These are phyloP conservation scores for Pterois miles DNA, from an alignment of 2,797 vertebrate species.

Conservation along the genomic window DNA sequence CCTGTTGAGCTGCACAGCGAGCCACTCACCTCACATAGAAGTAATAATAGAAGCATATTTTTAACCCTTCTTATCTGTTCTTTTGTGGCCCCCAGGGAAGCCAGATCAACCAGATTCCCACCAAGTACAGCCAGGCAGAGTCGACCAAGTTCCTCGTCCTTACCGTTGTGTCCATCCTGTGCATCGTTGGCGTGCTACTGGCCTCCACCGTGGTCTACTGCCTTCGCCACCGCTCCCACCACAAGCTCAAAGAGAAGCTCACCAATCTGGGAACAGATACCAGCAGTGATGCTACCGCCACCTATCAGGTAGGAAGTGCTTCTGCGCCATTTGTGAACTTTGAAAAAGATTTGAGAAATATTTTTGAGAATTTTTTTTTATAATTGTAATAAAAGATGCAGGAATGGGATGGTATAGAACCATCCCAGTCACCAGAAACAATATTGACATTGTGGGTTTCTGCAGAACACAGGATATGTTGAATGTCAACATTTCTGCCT, in stretches of 20 bases:
- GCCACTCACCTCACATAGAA: background rate
- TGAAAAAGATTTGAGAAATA: background rate
- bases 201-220: slow-evolving; percentile 91
- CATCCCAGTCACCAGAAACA: background rate
- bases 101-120: slow-evolving; percentile 86
- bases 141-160: slow-evolving; percentile 93
- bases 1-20: background rate
- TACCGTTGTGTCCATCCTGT: slow-evolving; percentile 91
- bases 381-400: background rate
- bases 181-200: slow-evolving; percentile 89
- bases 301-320: slow-evolving; percentile 91
- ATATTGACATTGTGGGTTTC: background rate
- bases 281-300: slow-evolving; percentile 85
- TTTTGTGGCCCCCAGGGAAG: slow-evolving; percentile 81
- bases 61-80: background rate
- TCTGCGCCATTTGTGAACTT: background rate
- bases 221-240: slow-evolving; percentile 91
- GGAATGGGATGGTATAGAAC: background rate
- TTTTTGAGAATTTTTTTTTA: background rate
- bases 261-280: slow-evolving; percentile 85
- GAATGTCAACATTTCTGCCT: background rate
- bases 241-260: slow-evolving; percentile 92
- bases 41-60: background rate
- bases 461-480: background rate
- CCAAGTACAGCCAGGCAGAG: slow-evolving; percentile 87